Evolutionary conservation across 2,888 invertebrate genomes (phyloP), one percentile per base, ranked within the genome.

Genomic region (Tipula confusa): DNA sequence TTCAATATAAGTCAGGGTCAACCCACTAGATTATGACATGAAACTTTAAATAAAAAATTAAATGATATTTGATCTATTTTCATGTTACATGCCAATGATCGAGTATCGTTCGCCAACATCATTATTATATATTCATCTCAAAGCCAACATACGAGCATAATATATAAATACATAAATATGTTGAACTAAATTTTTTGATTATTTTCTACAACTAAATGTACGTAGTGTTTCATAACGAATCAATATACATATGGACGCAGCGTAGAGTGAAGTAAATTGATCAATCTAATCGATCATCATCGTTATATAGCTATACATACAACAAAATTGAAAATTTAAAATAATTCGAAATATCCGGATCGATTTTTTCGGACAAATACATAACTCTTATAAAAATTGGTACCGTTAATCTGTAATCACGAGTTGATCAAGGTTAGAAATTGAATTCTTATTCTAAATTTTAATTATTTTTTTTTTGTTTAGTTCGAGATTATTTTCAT

Each of bases 381-480:
- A 36, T 36, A 43, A 43, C n/a, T 43, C 43, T 43, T 64, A 64
- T 64, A 64, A 64, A 18, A 64, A 2, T 18, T 24, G 24, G 11
- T 64, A 64, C 64, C 64, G 64, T 64, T 64, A 64, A 64, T 64
- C 24, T 24, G 24, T 64, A 64, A 64, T 64, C 64, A 64, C 64
- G 64, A 64, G 64, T 64, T 24, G 64, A 64, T 64, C 64, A 64
- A 64, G 64, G 64, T 64, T 64, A 64, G 64, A 64, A 64, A 64
- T 64, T 64, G 64, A 64, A 64, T 64, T 64, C 64, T 18, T 24
- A 64, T 64, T 64, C 64, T 64, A 24, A 64, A 64, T 64, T 64
- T 64, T 64, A 64, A 64, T 64, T 64, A 64, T 24, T 64, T 64
- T 64, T 43, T 43, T 13, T n/a, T 43, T 43, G n/a, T n/a, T n/a